These are phyloP conservation scores for Zaprionus lineosus DNA, from an alignment of 2,888 invertebrate genomes.

Conservation along the genomic window DNA sequence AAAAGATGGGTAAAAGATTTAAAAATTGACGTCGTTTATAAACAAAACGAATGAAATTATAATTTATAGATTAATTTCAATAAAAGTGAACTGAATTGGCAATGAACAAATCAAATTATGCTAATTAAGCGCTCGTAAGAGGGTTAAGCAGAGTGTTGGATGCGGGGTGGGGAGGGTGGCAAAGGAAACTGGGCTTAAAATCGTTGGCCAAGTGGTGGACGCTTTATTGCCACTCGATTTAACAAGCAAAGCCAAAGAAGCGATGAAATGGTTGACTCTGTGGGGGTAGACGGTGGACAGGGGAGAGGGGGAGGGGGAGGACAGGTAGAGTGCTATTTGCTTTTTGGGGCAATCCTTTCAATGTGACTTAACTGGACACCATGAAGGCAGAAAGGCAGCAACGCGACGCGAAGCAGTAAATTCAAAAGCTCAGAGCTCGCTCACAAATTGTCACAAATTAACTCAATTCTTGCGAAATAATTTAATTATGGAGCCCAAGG, in stretches of 20 bases:
- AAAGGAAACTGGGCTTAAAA: constrained; percentile 37
- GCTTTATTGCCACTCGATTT: constrained; percentile 67
- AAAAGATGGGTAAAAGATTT: too few species aligned
- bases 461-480: constrained; percentile 62
- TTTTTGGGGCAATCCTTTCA: constrained; percentile 32
- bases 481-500: constrained; percentile 65
- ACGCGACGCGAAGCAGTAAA: neutral
- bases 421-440: constrained; percentile 47
- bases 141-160: too few species aligned
- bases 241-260: constrained; percentile 31
- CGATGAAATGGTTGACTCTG: too few species aligned
- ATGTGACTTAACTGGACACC: constrained; percentile 17
- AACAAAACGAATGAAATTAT: too few species aligned
- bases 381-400: constrained; percentile 1
- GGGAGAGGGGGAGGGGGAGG: neutral
- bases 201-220: constrained; percentile 60
- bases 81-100: constrained; percentile 23
- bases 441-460: constrained; percentile 68
- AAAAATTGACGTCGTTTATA: too few species aligned
- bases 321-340: constrained; percentile 47
- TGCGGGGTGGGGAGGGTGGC: too few species aligned
- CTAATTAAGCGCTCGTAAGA: constrained; percentile 64
- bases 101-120: constrained; percentile 62
- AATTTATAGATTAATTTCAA: constrained; percentile 55
- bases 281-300: neutral